Base-by-base conservation (phyloP, 2,113 vertebrate genomes). In the Gorilla gorilla region DNA sequence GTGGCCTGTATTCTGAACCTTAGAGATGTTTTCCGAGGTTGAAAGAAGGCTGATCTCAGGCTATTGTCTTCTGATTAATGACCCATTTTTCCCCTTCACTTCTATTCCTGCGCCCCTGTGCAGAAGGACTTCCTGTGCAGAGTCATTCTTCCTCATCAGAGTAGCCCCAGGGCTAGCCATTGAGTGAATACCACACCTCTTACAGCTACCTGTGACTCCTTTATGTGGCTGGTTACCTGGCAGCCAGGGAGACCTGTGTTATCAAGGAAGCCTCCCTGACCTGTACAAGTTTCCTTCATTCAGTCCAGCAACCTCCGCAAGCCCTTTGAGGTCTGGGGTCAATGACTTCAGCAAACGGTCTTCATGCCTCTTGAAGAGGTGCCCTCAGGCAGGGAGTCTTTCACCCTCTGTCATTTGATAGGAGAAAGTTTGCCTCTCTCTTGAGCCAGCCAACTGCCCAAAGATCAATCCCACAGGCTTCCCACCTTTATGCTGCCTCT, bases 261-360 rank as follows among this genome's bases (percentile, higher is more conserved):
- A 73, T 82, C 86, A 43, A 95, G 50, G 32, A 64, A 23, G 22
- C 27, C 35, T 30, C n/a, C 45, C 82, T 89, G 94, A 86, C 61
- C 82, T 76, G 32, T 32, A 72, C 86, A 80, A 64, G 55, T 3
- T 79, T 35, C n/a, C 38, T 97, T 81, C 80, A 66, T 73, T 90
- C 66, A 85, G 66, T 23, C 16, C 48, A 27, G 50, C 82, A 66
- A 25, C 52, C 16, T 64, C 52, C 50, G 86, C 30, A 82, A 70
- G 83, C 68, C 38, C 73, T 94, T 22, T 72, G 70, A 70, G 93
- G 89, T 79, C 86, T 85, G 57, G 91, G 92, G 95, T 97, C 93
- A 96, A 8, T 30, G 93, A 81, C 73, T 93, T 32, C 35, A n/a
- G 85, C 81, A 75, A 80, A 92, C 12, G 20, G n/a, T 48, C 55